A percentile compares a stretch with the other conserved stretches of the same genome.
phyloP scores from a whole-genome alignment of 2,888 invertebrate species.

The Bugulina stolonifera region DNA sequence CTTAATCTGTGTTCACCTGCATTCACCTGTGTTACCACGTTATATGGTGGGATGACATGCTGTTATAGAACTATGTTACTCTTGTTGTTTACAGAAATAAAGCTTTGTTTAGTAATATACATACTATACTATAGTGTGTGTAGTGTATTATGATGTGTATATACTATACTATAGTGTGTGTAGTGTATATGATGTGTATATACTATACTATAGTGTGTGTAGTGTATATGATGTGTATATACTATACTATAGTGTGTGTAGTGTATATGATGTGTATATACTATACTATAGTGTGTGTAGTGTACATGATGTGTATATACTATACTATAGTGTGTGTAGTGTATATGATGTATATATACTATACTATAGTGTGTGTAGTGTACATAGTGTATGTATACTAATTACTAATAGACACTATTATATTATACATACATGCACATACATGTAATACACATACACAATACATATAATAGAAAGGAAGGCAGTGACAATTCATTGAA shows the following conservation, averaged over 20 bases:
- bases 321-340: background rate
- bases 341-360: background rate
- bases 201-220: background rate
- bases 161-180: background rate
- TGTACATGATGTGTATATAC: background rate
- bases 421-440: background rate
- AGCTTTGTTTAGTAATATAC: background rate
- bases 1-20: background rate
- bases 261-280: background rate
- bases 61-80: no score
- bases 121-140: background rate
- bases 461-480: background rate
- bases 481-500: no score
- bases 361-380: background rate
- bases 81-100: background rate
- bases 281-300: no score
- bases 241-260: background rate
- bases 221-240: background rate
- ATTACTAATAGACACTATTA: no score
- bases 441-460: background rate
- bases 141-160: background rate
- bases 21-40: no score
- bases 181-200: background rate
- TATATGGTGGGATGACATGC: no score
- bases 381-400: background rate